A percentile compares a stretch with the other conserved stretches of the same genome.
These are phyloP conservation scores for Alcedo quadribrachys DNA, from an alignment of 2,797 vertebrate species.

Conservation along the genomic window DNA sequence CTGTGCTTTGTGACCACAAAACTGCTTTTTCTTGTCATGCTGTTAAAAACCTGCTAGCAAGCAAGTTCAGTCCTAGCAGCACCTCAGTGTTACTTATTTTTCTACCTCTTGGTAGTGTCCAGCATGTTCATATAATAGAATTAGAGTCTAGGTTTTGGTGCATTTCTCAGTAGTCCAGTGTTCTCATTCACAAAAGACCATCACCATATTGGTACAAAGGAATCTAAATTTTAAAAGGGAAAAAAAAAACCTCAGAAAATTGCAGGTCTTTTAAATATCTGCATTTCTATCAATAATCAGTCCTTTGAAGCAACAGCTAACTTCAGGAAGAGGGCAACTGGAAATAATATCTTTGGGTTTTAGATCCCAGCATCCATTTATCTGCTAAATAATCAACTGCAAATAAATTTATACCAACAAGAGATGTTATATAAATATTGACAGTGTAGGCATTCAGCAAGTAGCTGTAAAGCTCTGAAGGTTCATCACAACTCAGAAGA, in stretches of 20 bases:
- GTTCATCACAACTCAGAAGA: neutral
- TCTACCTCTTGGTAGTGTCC: neutral
- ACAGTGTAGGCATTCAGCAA: neutral
- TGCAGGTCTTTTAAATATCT: neutral
- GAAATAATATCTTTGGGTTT: neutral
- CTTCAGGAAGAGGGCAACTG: neutral
- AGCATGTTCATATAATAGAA: neutral
- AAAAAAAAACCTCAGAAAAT: neutral
- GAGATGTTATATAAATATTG: neutral
- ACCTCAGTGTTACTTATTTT: neutral
- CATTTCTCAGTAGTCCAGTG: neutral
- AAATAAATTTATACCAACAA: neutral
- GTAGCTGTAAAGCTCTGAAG: neutral
- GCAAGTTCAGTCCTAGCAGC: neutral
- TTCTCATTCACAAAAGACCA: neutral
- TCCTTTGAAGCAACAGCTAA: neutral
- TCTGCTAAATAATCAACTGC: neutral
- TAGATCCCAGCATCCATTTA: neutral
- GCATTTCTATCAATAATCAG: neutral
- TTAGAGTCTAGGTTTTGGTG: neutral
- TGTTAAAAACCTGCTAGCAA: neutral
- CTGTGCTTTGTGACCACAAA: neutral
- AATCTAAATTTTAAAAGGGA: neutral
- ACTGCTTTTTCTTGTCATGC: neutral
- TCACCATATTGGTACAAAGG: neutral